Percentiles rank a stretch among this genome's conserved stretches.
Evolutionary conservation across 2,888 invertebrate species (phyloP).

Genomic region (Catocala fraxini): DNA sequence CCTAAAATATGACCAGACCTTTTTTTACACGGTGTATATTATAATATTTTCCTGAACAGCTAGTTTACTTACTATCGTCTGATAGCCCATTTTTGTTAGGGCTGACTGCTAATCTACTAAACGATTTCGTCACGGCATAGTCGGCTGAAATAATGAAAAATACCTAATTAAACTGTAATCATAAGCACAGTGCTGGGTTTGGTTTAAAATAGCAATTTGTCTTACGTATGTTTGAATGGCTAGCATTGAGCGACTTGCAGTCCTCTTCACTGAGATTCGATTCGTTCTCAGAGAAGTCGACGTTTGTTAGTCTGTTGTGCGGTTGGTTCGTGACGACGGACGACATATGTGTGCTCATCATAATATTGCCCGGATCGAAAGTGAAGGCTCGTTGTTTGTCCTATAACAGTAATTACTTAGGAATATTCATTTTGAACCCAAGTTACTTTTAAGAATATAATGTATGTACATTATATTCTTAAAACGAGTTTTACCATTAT

Average conservation of each 20-base stretch:
- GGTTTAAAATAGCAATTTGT: background rate
- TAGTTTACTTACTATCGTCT: constrained; percentile 63
- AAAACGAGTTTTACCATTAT: too few species aligned
- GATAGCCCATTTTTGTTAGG: constrained; percentile 55
- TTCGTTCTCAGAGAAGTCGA: constrained; percentile 78
- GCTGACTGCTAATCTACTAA: constrained; percentile 67
- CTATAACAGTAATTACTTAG: constrained; percentile 49
- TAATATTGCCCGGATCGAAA: constrained; percentile 71
- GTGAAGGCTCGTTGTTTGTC: constrained; percentile 70
- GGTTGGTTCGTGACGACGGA: constrained; percentile 60
- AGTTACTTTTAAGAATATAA: too few species aligned
- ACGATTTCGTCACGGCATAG: constrained; percentile 71
- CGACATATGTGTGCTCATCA: constrained; percentile 57
- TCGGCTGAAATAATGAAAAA: constrained; percentile 57
- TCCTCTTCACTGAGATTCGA: constrained; percentile 80
- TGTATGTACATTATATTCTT: too few species aligned
- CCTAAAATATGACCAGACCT: too few species aligned
- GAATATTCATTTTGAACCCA: too few species aligned
- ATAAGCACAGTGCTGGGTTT: constrained; percentile 4
- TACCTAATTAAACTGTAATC: background rate
- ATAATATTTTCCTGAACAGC: too few species aligned
- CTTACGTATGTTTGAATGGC: constrained; percentile 77
- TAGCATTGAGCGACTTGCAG: constrained; percentile 74
- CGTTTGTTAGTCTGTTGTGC: constrained; percentile 64
- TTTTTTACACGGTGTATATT: too few species aligned